Evolutionary conservation across 2,113 vertebrate species (phyloP), one percentile per base, ranked within the genome.

Genomic region (Glareola pratincola): DNA sequence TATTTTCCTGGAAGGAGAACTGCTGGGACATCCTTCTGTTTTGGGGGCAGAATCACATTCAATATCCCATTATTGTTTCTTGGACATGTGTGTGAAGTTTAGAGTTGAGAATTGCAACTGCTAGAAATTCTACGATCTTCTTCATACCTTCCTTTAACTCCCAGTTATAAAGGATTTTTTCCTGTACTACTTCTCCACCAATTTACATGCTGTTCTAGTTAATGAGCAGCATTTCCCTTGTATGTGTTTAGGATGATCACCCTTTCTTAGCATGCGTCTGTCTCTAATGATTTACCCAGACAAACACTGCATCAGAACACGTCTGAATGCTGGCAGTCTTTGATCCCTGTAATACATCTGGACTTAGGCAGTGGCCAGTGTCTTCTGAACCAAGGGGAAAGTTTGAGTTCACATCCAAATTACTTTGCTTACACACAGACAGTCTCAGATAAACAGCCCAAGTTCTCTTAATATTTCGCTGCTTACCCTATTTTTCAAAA

Each of bases 21-120:
- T 92, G 45, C 83, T 94, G 91, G 91, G 97, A 91, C 86, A 95
- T 97, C 92, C 94, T 96, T 94, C 95, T 96, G 88, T 96, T 96
- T 79, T 78, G 73, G 60, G 93, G 93, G 90, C 83, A 94, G 94
- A 89, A 94, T 75, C 86, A 89, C 45, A 50, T 89, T 95, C 91
- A 82, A 2, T 87, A 95, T 92, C 83, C 85, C 83, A 29, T 84
- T 91, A 92, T 91, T 77, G 53, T 96, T 92, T 94, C 86, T 96
- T 94, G 94, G 88, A 94, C 73, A 75, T 45, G 80, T 51, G 68
- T 45, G 62, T 81, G 91, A 94, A 92, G 60, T 90, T 95, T 27
- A 90, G 78, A 34, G 64, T 75, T 59, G 92, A 94, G 84, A 84
- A 89, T 21, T 94, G 73, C 43, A 72, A 39, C 69, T 87, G 79